Evolutionary conservation across 2,888 invertebrate genomes (phyloP), one percentile per base, ranked within the genome.

Genomic region (Clepsis dumicolana): DNA sequence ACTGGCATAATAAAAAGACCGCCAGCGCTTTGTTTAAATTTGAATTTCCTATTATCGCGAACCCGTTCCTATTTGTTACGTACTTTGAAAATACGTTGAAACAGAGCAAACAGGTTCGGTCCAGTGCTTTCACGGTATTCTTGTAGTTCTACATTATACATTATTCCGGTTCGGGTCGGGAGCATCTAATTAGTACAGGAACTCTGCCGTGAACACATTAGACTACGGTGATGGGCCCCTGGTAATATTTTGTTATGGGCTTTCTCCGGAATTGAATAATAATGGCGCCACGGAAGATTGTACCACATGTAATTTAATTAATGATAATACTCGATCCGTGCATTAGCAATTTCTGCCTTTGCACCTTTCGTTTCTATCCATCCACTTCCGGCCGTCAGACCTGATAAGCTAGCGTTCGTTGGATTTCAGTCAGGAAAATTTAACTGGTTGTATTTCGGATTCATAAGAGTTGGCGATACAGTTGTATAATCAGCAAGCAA

Each of bases 181-280:
- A 29, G 44, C 38, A 64, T 38, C 71, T 74, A 75, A 79, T 78
- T 75, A 75, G 70, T 27, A 48, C 41, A 62, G 57, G 70, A 72
- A 78, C 72, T 73, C 66, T 78, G 69, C 75, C 77, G 71, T 79
- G 70, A 74, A 73, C 57, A 29, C 56, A 65, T 71, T 72, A 73
- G 64, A 70, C 21, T 48, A 35, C 41, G 56, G 24, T 57, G 62
- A 63, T 41, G 57, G 63, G 48, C 38, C 56, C 57, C 38, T 41
- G 44, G 41, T 44, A 61, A 63, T 32, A 63, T 64, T 64, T 52
- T 38, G 27, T 61, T 52, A 57, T 38, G n/a, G 50, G 41, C 27
- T 29, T 64, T 48, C 48, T n/a, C n/a, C n/a, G 63, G 57, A 38
- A 63, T 52, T 12, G 32, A 25, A 27, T 16, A 44, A 44, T 38